Percentiles rank a stretch among this genome's conserved stretches.
phyloP scores from a whole-genome alignment of 2,888 invertebrate genomes.

The Melanostoma mellinum region DNA sequence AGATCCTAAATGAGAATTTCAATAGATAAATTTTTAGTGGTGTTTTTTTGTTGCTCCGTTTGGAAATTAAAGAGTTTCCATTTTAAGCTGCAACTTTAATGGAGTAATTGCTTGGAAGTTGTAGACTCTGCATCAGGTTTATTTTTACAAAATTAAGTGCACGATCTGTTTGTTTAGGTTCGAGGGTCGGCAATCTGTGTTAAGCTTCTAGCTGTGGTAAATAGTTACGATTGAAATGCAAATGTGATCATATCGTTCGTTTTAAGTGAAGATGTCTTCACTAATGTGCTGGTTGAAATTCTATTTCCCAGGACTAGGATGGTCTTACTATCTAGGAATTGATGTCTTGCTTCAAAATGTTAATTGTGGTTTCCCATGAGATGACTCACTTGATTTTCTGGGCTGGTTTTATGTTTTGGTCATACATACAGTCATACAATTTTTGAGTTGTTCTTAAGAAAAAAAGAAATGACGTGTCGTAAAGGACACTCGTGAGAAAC shows the following conservation, averaged over 20 bases:
- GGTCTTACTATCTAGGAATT: too few relatives aligned
- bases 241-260: constrained; percentile 36
- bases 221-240: constrained; percentile 34
- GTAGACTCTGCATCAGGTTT: not conserved
- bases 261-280: constrained; percentile 42
- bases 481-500: too few relatives aligned
- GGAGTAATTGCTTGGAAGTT: constrained; percentile 43
- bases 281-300: constrained; percentile 29
- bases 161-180: constrained; percentile 62
- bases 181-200: constrained; percentile 49
- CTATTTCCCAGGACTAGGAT: constrained; percentile 18
- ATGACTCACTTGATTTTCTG: too few relatives aligned
- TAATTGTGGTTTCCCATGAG: too few relatives aligned
- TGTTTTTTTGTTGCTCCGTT: constrained; percentile 5
- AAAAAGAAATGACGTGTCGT: too few relatives aligned
- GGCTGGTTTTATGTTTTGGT: too few relatives aligned
- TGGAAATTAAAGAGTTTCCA: constrained; percentile 64
- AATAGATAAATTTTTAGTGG: constrained; percentile 2
- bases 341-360: too few relatives aligned
- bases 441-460: too few relatives aligned
- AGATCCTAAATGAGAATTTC: constrained; percentile 65
- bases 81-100: constrained; percentile 48
- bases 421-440: too few relatives aligned
- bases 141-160: constrained; percentile 49
- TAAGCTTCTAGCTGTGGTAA: constrained; percentile 48